Conservation (phyloP, 2,113 vertebrate species). For the Dermatemys mawii region DNA sequence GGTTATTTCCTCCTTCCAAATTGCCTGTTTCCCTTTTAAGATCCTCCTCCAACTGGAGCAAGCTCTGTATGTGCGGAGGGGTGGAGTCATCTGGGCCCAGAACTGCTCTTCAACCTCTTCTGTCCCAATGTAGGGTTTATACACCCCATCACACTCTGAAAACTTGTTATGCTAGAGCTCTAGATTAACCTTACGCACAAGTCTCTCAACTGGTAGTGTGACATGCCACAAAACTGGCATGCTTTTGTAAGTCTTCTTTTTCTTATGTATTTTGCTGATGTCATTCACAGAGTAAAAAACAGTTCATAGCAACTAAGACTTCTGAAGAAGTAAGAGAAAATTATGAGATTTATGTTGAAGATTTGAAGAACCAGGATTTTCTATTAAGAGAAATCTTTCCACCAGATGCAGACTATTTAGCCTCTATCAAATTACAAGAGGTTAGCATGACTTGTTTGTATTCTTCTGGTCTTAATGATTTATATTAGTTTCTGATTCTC, state of each 20-base stretch:
- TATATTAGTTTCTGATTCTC: neutral
- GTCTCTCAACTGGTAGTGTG: neutral
- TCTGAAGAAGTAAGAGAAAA: slow-evolving; percentile 81
- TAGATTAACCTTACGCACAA: neutral
- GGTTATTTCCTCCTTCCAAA: no score
- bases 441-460: slow-evolving; percentile 59
- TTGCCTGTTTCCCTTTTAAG: no score
- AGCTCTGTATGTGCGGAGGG: no score
- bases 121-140: no score
- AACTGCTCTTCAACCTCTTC: no score
- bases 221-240: neutral
- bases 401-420: slow-evolving; percentile 63
- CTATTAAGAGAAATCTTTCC: slow-evolving; percentile 53
- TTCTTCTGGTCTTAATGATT: neutral
- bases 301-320: slow-evolving; percentile 63
- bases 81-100: no score
- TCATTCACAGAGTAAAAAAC: slow-evolving; percentile 60
- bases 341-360: slow-evolving; percentile 70
- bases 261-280: neutral
- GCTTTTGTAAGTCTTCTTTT: neutral
- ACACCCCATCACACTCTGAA: no score
- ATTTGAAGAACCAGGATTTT: slow-evolving; percentile 68
- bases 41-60: no score
- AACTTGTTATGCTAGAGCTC: neutral
- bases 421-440: slow-evolving; percentile 82